Conservation (phyloP, 2,888 invertebrate species). For the Dinocampus coccinellae region DNA sequence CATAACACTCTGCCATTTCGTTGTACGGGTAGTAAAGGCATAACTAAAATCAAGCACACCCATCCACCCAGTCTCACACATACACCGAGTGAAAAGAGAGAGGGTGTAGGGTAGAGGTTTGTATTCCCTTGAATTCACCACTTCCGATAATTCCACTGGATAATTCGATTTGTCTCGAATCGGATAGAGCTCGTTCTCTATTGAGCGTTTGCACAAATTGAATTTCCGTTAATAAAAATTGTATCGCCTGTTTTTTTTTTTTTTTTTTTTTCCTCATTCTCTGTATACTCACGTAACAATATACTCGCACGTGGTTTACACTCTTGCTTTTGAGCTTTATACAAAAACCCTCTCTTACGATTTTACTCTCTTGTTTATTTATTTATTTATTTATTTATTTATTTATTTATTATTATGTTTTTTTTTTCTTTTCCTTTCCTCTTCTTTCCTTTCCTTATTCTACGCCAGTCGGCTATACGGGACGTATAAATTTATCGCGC, state of each 20-base stretch:
- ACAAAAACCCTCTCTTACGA: conserved; percentile 31
- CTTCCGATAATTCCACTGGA: conserved; percentile 60
- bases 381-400: too few relatives aligned
- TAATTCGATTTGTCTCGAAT: conserved; percentile 63
- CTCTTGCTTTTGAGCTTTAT: not conserved
- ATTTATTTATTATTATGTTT: too few relatives aligned
- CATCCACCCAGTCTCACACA: too few relatives aligned
- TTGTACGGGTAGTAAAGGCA: conserved; percentile 9
- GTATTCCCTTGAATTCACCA: conserved; percentile 37
- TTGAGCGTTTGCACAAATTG: conserved; percentile 54
- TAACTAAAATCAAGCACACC: conserved; percentile 4
- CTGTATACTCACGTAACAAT: conserved; percentile 34
- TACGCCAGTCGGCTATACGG: conserved; percentile 51
- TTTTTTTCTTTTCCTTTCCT: conserved; percentile 39
- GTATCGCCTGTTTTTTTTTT: conserved; percentile 46
- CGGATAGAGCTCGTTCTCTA: conserved; percentile 49
- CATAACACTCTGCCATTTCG: conserved; percentile 24
- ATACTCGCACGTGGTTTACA: not conserved
- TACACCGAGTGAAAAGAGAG: not conserved
- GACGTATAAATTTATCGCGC: conserved; percentile 60
- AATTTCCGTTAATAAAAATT: conserved; percentile 64
- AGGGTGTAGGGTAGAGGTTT: not conserved
- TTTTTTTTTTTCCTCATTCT: conserved; percentile 10
- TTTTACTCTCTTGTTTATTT: conserved; percentile 26
- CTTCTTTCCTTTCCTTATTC: conserved; percentile 50